Evolutionary conservation across 1,140 invertebrate species (phyloP), one percentile per base, ranked within the genome.

Genomic region (Hycleus phaleratus): DNA sequence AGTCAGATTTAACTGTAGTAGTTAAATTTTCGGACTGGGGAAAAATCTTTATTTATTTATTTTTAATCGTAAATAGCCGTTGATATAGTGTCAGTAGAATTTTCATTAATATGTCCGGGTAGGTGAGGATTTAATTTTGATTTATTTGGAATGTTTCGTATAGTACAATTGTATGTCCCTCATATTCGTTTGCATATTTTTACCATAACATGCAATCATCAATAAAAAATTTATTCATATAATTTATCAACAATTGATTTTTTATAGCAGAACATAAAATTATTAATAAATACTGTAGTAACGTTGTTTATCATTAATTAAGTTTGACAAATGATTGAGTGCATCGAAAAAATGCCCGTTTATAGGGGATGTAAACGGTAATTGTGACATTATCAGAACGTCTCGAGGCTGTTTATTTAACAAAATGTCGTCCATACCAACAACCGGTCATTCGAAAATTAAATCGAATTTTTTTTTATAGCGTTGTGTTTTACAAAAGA

Each of bases 21-120:
- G 58, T 60, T 60, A 46, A 47, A 55, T 60, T 47, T 49, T 50
- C 58, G 39, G 46, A 46, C 50, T 49, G 42, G 39, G 46, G 53
- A 56, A 47, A 56, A 56, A 56, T 48, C 54, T 39, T 56, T 56
- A 56, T 56, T 56, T 56, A 56, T 56, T 56, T 46, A 44, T 18
- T 26, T 52, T 53, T 53, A 26, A 53, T 53, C 51, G 32, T 32
- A 32, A 32, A 32, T 7, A 7, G 32, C 32, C 32, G 32, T 2
- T 45, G 51, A 46, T 45, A 53, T 38, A 45, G 39, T 45, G 50
- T 52, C 50, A 43, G 43, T 46, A 45, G 4, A 32, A 32, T 32
- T 53, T 53, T 43, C 51, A 46, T 52, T 53, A 53, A 53, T 45
- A 46, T 32, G 25, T 12, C 51, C 40, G 50, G 42, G 44, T 44